A percentile compares a stretch with the other conserved stretches of the same genome.
Evolutionary conservation across 1,140 invertebrate genomes (phyloP).

Genomic region (Leptinotarsa texana): DNA sequence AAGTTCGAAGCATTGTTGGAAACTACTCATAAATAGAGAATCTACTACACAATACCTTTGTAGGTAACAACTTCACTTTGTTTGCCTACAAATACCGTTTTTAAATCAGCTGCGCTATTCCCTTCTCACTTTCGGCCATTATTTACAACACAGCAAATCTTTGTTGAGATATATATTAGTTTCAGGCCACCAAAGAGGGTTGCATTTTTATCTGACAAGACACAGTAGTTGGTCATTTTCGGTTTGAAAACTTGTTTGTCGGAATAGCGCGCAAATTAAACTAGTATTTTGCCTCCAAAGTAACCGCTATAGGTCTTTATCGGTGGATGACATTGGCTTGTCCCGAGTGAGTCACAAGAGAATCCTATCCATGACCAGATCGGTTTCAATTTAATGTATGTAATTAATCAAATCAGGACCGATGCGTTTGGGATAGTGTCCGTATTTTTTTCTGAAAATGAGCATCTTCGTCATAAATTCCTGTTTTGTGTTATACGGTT

Average conservation of each 20-base stretch:
- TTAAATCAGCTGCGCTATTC: neutral
- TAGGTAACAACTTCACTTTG: neutral
- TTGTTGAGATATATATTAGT: conserved; percentile 1
- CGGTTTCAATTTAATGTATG: neutral
- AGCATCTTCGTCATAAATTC: no score
- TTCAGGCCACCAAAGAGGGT: conserved; percentile 1
- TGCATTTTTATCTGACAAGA: neutral
- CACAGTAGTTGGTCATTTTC: neutral
- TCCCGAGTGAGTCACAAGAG: neutral
- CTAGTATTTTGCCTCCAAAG: conserved; percentile 8
- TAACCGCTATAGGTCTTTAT: neutral
- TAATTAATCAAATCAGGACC: neutral
- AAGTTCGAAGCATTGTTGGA: neutral
- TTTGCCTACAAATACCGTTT: neutral
- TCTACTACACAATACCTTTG: neutral
- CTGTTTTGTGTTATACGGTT: no score
- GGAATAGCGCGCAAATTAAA: neutral
- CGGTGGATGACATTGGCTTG: neutral
- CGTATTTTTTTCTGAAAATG: no score
- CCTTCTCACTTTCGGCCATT: neutral
- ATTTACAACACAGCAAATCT: neutral
- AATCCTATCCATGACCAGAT: neutral
- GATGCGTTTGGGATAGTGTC: neutral
- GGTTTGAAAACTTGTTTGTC: neutral
- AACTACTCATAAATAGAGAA: neutral